Evolutionary conservation across 2,888 invertebrate genomes (phyloP), one percentile per base, ranked within the genome.

Genomic region (Argyresthia albistria): DNA sequence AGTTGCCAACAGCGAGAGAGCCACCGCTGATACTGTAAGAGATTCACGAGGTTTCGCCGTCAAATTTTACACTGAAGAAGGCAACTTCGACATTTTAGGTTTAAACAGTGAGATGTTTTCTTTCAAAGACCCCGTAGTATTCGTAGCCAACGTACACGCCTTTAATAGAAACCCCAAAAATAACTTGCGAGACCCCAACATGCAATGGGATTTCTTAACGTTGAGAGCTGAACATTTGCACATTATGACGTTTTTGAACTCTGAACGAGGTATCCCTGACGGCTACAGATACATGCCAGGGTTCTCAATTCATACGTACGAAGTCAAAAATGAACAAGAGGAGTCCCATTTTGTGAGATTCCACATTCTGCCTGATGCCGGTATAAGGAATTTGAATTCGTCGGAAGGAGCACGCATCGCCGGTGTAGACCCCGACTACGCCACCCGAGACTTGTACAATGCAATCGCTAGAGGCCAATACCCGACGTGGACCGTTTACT

Each of bases 161-260:
- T 25, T 25, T 25, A 25, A 25, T 2, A 25, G 6, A 25, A 25
- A 25, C 25, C 97, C 0, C 97, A 97, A 71, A 97, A 97, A 75
- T 89, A 96, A 58, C 97, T 98, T 74, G 97, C 98, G 80, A 96
- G 37, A 97, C 77, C 82, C 92, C 0, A 93, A 97, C 67, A 95
- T 93, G 93, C 93, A 96, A 67, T 97, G 97, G 97, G 97, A 97
- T 73, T 97, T 97, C 67, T 89, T 96, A 57, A 91, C 93, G 0
- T 81, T 96, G 39, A 89, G 95, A 25, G 95, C 96, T 0, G 97
- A 97, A 77, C 90, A 93, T 4, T 90, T 92, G n/a, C 96, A 97
- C 68, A 95, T 96, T 72, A 88, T 91, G 48, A 84, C 93, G 75
- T 90, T 96, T 69, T 81, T 97, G 56, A 97, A 96, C 69, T 90